phyloP scores from a whole-genome alignment of 2,113 vertebrate genomes.

The Atrichornis clamosus region DNA sequence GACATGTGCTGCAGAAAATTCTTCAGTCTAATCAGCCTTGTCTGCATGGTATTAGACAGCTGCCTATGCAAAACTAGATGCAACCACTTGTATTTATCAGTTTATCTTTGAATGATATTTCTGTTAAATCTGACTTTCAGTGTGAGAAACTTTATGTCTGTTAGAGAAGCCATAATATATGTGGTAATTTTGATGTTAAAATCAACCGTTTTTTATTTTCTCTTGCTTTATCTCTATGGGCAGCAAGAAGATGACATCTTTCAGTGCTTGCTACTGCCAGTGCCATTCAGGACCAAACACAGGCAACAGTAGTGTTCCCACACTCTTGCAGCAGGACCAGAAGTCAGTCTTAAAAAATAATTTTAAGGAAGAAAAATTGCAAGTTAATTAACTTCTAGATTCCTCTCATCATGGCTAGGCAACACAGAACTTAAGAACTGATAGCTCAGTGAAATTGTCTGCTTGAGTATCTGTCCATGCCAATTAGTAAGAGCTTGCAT shows the following conservation, averaged over 20 bases:
- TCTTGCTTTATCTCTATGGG: neutral
- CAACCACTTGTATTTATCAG: neutral
- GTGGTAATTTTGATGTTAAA: neutral
- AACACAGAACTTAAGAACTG: neutral
- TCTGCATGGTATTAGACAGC: neutral
- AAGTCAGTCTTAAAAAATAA: neutral
- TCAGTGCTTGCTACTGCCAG: neutral
- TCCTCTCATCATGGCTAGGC: neutral
- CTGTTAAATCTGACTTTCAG: neutral
- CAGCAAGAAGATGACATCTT: neutral
- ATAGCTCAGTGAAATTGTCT: neutral
- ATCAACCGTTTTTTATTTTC: neutral
- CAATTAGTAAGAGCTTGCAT: neutral
- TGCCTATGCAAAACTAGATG: neutral
- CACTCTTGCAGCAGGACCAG: neutral
- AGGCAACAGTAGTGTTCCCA: neutral
- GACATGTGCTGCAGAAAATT: neutral
- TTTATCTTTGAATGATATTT: neutral
- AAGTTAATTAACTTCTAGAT: neutral
- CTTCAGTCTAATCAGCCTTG: neutral
- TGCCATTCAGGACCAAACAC: neutral
- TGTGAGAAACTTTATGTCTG: neutral
- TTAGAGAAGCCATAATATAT: neutral
- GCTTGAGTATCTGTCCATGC: neutral
- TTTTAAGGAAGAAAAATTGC: neutral